phyloP scores from a whole-genome alignment of 2,113 vertebrate species.

The Poeciliopsis prolifica region DNA sequence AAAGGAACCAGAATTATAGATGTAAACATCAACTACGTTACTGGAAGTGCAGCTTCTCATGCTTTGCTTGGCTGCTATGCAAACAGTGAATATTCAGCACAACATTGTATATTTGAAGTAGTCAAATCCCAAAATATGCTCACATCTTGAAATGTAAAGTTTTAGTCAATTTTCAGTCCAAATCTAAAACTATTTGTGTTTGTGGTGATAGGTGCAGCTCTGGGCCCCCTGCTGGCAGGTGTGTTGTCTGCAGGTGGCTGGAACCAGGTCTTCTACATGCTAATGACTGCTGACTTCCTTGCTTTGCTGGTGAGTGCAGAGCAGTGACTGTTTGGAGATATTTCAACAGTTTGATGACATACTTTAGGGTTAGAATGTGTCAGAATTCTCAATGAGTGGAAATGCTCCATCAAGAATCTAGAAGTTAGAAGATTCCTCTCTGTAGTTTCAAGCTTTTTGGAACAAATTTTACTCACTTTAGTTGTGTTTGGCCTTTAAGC shows the following conservation, averaged over 20 bases:
- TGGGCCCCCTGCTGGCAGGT: conserved; percentile 91
- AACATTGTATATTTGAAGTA: too few species aligned
- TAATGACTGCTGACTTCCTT: conserved; percentile 87
- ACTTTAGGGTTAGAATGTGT: not conserved
- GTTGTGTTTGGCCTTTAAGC: too few species aligned
- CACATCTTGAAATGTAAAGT: not conserved
- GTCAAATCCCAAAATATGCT: not conserved
- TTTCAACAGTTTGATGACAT: not conserved
- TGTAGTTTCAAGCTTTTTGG: too few species aligned
- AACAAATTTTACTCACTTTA: too few species aligned
- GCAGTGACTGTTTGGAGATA: not conserved
- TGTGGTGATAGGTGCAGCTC: conserved; percentile 82
- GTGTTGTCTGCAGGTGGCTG: conserved; percentile 88
- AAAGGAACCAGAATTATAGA: too few species aligned
- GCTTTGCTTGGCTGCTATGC: too few species aligned
- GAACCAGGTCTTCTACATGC: conserved; percentile 95
- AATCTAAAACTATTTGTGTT: not conserved
- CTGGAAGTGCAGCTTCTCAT: too few species aligned
- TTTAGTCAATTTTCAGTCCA: not conserved
- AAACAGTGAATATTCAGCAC: too few species aligned
- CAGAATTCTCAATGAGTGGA: too few species aligned
- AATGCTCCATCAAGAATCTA: too few species aligned
- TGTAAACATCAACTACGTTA: too few species aligned
- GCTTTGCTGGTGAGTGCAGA: conserved; percentile 86
- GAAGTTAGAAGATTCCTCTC: too few species aligned